Evolutionary conservation across 2,113 vertebrate genomes (phyloP).

Genomic region (Euleptes europaea): DNA sequence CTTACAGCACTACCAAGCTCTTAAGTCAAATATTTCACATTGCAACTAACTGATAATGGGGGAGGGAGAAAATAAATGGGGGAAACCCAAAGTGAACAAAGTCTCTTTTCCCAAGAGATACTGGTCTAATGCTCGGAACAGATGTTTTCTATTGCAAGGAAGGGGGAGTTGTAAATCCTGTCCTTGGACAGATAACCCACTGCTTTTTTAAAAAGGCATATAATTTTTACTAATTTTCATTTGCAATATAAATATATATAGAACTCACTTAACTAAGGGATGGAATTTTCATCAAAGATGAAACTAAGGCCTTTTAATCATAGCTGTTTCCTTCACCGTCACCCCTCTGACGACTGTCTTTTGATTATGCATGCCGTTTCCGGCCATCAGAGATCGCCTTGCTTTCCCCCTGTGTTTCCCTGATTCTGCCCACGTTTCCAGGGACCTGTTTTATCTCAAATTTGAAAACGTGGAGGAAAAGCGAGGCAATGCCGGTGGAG

Average conservation of each 20-base stretch:
- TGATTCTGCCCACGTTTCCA: too few relatives aligned
- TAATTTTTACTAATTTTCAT: background rate
- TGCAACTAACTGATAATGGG: background rate
- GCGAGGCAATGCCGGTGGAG: too few relatives aligned
- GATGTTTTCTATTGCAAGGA: background rate
- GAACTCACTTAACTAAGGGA: background rate
- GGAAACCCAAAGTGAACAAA: background rate
- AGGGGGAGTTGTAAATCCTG: background rate
- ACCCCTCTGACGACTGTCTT: too few relatives aligned
- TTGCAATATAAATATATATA: background rate
- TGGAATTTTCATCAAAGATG: background rate
- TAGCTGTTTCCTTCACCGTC: too few relatives aligned
- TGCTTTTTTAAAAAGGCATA: background rate
- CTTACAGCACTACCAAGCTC: background rate
- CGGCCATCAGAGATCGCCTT: too few relatives aligned
- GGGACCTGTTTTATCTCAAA: too few relatives aligned
- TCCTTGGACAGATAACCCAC: background rate
- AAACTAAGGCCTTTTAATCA: too few relatives aligned
- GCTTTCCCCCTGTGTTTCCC: too few relatives aligned
- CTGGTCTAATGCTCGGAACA: background rate
- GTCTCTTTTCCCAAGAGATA: background rate
- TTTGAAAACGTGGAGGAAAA: too few relatives aligned
- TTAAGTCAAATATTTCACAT: background rate
- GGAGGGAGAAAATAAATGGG: background rate
- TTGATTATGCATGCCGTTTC: too few relatives aligned